phyloP scores from a whole-genome alignment of 2,888 invertebrate genomes.

The Sarcophaga caerulescens region DNA sequence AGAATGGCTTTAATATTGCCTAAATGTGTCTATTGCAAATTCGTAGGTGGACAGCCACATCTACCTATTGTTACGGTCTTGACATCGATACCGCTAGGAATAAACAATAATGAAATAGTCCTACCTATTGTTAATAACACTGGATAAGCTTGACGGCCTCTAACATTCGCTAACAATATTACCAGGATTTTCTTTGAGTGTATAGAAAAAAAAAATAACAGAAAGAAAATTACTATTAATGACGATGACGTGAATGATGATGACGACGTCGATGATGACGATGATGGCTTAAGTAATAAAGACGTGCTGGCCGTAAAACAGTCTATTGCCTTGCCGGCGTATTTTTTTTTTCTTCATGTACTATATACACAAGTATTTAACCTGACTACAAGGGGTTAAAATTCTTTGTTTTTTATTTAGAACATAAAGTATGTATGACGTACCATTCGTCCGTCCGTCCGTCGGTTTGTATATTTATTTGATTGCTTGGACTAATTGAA shows the following conservation, averaged over 20 bases:
- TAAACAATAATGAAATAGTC: too few relatives aligned
- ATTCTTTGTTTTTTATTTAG: background rate
- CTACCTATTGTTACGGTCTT: too few relatives aligned
- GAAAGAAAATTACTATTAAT: constrained; percentile 27
- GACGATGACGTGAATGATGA: constrained; percentile 56
- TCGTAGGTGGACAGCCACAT: too few relatives aligned
- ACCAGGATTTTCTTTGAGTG: background rate
- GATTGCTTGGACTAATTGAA: constrained; percentile 76
- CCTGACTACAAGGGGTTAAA: constrained; percentile 55
- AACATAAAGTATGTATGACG: too few relatives aligned
- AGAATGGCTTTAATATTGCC: too few relatives aligned
- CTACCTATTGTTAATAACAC: too few relatives aligned
- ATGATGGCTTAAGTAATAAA: constrained; percentile 62
- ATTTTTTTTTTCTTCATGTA: constrained; percentile 61
- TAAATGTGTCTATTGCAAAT: too few relatives aligned
- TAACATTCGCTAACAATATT: background rate
- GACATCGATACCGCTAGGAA: too few relatives aligned
- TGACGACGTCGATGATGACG: constrained; percentile 44
- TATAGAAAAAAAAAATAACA: background rate
- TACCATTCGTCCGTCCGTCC: too few relatives aligned
- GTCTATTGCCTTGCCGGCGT: constrained; percentile 51
- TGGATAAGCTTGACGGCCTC: too few relatives aligned
- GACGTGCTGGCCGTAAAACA: constrained; percentile 12
- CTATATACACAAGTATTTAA: constrained; percentile 37
- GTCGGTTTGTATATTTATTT: background rate